Percentiles rank a stretch among this genome's conserved stretches.
phyloP scores from a whole-genome alignment of 2,888 invertebrate species.

The Drosophila paranaensis region DNA sequence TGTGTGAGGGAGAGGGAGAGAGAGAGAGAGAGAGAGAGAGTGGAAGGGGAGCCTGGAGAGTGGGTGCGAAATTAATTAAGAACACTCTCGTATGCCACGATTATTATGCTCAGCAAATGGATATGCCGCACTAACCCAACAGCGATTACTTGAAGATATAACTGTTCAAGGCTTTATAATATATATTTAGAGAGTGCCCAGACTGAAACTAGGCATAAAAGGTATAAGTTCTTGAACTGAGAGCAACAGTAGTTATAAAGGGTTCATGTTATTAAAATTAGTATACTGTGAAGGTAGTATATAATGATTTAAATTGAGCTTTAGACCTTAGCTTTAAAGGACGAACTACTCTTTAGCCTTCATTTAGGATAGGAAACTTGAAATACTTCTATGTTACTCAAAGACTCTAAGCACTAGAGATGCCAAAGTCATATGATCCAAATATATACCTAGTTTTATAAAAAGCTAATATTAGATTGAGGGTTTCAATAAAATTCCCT shows the following conservation, averaged over 20 bases:
- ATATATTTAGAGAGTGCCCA: neutral
- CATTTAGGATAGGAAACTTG: too few relatives aligned
- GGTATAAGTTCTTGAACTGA: neutral
- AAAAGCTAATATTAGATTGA: neutral
- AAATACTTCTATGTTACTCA: too few relatives aligned
- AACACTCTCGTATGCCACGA: constrained; percentile 25
- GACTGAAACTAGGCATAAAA: neutral
- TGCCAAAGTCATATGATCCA: too few relatives aligned
- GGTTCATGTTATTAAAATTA: too few relatives aligned
- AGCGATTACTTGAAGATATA: neutral
- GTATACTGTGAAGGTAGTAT: too few relatives aligned
- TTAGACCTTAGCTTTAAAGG: neutral
- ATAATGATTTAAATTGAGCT: fast-evolving
- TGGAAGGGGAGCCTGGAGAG: constrained; percentile 10
- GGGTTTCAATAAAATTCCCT: neutral
- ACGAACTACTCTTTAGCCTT: too few relatives aligned
- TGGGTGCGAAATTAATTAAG: constrained; percentile 71
- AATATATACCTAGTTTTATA: too few relatives aligned
- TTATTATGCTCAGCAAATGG: constrained; percentile 15
- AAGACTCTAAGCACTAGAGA: too few relatives aligned
- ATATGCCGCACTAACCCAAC: neutral
- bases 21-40: neutral
- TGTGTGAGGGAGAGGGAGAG: neutral
- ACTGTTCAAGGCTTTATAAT: neutral
- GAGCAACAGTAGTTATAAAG: neutral